Percentiles rank a stretch among this genome's conserved stretches.
These are phyloP conservation scores for Galerucella pusilla DNA, from an alignment of 2,888 invertebrate species.

Conservation along the genomic window DNA sequence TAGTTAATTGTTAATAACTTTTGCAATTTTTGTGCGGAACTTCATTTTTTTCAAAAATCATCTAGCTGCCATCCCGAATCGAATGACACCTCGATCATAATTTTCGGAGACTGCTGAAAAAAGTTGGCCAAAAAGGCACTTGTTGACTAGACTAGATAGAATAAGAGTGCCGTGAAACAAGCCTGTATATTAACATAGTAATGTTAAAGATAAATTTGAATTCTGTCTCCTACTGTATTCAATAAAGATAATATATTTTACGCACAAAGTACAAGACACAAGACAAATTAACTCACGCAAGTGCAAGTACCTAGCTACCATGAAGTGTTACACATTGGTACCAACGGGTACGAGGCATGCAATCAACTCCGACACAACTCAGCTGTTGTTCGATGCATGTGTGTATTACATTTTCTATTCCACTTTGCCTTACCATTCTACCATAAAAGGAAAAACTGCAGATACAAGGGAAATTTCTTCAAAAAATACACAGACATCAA, in stretches of 20 bases:
- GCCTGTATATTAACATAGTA: no score
- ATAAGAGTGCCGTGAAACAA: no score
- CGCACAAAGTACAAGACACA: background rate
- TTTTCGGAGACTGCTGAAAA: no score
- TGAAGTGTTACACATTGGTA: constrained; percentile 56
- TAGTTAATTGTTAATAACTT: no score
- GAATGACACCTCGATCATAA: no score
- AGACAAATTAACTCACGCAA: constrained; percentile 26
- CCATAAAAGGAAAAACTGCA: background rate
- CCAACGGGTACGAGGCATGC: constrained; percentile 47
- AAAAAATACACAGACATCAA: background rate
- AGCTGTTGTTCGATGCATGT: constrained; percentile 6
- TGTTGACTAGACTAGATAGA: no score
- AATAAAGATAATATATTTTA: background rate
- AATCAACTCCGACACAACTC: constrained; percentile 28
- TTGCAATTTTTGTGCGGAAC: no score
- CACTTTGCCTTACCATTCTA: background rate
- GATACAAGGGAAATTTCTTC: background rate
- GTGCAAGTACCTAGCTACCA: constrained; percentile 49
- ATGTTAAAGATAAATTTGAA: background rate
- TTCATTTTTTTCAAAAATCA: no score
- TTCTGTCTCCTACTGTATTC: background rate
- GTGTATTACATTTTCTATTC: constrained; percentile 9
- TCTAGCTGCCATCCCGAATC: no score
- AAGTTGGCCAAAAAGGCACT: no score